Conservation (phyloP, 2,113 vertebrate genomes). For the Rhynchopsitta pachyrhyncha region DNA sequence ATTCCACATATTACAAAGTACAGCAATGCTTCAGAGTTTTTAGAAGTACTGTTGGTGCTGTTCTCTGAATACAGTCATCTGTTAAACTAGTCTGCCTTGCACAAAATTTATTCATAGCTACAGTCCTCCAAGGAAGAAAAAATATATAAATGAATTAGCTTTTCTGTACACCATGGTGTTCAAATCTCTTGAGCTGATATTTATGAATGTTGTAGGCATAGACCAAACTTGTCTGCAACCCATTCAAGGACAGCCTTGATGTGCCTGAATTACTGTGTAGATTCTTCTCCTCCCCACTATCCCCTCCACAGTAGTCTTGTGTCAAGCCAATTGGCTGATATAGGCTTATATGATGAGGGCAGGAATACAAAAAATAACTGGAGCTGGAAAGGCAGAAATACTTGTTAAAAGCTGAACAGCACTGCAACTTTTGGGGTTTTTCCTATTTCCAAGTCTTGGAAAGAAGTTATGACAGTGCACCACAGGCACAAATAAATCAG, state of each 20-base stretch:
- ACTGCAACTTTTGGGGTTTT: accelerated
- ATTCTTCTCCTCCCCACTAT: neutral
- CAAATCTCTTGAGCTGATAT: neutral
- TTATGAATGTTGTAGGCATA: neutral
- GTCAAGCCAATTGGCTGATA: neutral
- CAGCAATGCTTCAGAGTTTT: neutral
- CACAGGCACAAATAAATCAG: neutral
- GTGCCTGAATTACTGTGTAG: neutral
- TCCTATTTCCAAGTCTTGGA: neutral
- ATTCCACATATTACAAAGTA: neutral
- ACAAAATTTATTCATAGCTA: neutral
- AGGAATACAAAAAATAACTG: neutral
- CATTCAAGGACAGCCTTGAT: neutral
- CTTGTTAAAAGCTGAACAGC: neutral
- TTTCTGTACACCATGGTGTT: neutral
- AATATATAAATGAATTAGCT: neutral
- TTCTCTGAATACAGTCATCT: neutral
- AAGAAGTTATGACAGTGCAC: neutral
- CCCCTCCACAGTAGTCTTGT: neutral
- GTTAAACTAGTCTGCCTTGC: neutral
- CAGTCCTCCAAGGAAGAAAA: neutral
- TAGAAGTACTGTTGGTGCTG: neutral
- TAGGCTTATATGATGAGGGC: neutral
- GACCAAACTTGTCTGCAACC: neutral
- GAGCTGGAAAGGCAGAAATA: neutral